Evolutionary conservation across 2,113 vertebrate genomes (phyloP).

Genomic region (Mastomys coucha): DNA sequence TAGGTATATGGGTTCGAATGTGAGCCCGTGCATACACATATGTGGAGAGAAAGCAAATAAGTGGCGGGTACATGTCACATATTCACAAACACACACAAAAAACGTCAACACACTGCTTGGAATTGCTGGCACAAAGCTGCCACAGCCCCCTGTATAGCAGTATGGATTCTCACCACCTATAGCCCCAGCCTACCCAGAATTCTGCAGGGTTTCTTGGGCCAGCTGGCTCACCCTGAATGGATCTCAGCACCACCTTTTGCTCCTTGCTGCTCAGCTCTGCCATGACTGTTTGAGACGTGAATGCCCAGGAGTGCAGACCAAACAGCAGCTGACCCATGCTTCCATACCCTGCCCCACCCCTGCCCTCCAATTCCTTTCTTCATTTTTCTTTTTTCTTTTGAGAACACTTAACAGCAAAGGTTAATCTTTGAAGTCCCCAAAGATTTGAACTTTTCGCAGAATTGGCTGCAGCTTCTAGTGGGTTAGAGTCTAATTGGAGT

Average conservation of each 20-base stretch:
- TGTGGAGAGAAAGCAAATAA: neutral
- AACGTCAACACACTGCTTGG: neutral
- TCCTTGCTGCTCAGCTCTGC: neutral
- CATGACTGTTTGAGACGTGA: fast-evolving
- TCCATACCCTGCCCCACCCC: neutral
- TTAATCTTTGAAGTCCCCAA: constrained; percentile 81
- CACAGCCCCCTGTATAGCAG: neutral
- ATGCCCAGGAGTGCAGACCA: neutral
- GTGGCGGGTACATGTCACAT: neutral
- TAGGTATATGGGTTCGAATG: neutral
- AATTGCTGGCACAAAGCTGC: neutral
- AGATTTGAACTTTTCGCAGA: constrained; percentile 81
- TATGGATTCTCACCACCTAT: neutral
- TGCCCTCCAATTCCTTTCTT: neutral
- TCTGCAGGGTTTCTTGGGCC: fast-evolving
- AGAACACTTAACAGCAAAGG: constrained; percentile 68
- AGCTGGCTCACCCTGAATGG: neutral
- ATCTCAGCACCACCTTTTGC: neutral
- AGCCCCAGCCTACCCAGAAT: neutral
- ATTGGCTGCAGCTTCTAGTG: constrained; percentile 78
- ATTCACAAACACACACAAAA: neutral
- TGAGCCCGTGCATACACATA: neutral
- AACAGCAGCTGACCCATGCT: neutral
- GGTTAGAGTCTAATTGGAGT: constrained; percentile 82
- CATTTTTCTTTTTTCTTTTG: neutral